Percentiles rank a stretch among this genome's conserved stretches.
Conservation (phyloP, 2,888 invertebrate species). For the Petrolisthes manimaculis region DNA sequence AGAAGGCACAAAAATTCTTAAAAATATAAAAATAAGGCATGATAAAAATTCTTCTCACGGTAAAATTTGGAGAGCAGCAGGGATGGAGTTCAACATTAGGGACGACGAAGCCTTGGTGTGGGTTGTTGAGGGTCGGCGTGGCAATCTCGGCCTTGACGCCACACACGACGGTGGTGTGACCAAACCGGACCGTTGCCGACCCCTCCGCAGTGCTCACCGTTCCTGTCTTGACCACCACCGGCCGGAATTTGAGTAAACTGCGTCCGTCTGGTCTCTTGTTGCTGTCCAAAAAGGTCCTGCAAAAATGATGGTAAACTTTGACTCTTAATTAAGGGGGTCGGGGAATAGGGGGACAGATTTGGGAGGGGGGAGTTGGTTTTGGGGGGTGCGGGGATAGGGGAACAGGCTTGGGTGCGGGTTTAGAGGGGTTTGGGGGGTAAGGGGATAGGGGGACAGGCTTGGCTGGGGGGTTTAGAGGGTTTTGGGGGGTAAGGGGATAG, state of each 20-base stretch:
- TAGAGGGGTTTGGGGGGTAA: too few species aligned
- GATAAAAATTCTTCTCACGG: slow-evolving; percentile 27
- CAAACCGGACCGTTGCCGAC: slow-evolving; percentile 80
- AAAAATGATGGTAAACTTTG: slow-evolving; percentile 8
- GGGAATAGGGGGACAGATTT: too few species aligned
- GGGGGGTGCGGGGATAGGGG: too few species aligned
- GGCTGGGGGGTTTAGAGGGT: too few species aligned
- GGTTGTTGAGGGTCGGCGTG: slow-evolving; percentile 68
- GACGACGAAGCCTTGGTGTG: slow-evolving; percentile 74
- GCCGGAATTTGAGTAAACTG: slow-evolving; percentile 79
- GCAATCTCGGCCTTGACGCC: slow-evolving; percentile 83
- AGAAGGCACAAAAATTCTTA: too few species aligned
- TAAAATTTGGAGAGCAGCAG: slow-evolving; percentile 61
- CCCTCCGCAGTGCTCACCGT: slow-evolving; percentile 79
- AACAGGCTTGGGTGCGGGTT: too few species aligned
- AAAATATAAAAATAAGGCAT: background rate
- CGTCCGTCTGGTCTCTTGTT: slow-evolving; percentile 80
- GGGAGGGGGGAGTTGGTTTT: too few species aligned
- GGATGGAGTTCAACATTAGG: slow-evolving; percentile 81
- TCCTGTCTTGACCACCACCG: slow-evolving; percentile 77
- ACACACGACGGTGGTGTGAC: slow-evolving; percentile 86
- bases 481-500: too few species aligned
- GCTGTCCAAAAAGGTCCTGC: slow-evolving; percentile 62
- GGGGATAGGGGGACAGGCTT: too few species aligned
- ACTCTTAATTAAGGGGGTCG: background rate